Conservation (phyloP, 2,888 invertebrate species). For the Drosophila subsilvestris region DNA sequence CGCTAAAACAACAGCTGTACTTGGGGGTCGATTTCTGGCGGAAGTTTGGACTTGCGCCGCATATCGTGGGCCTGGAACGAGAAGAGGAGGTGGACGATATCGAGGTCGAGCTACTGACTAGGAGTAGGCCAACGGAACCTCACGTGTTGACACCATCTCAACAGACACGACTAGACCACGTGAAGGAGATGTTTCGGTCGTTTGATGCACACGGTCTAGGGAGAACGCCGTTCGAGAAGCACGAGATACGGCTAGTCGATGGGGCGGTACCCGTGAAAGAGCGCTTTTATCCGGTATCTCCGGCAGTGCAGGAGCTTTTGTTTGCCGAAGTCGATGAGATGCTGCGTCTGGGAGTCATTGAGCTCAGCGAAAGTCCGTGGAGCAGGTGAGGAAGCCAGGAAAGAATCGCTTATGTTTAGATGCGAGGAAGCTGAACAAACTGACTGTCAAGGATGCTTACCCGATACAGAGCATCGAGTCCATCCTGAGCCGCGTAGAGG, state of each 20-base stretch:
- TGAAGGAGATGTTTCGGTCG: neutral
- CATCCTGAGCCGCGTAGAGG: neutral
- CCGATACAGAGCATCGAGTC: constrained; percentile 6
- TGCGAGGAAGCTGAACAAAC: constrained; percentile 2
- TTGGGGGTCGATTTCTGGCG: no score
- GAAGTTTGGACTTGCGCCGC: no score
- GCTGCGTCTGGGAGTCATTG: constrained; percentile 3
- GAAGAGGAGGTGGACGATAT: no score
- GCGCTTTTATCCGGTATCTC: constrained; percentile 2
- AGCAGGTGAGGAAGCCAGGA: constrained; percentile 2
- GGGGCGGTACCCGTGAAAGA: no score
- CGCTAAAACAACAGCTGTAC: neutral
- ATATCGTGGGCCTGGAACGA: no score
- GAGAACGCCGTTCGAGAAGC: neutral
- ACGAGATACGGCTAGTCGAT: neutral
- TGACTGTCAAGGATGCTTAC: constrained; percentile 6
- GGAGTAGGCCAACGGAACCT: neutral
- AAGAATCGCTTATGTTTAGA: neutral
- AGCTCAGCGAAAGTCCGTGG: constrained; percentile 1
- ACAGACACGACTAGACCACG: neutral
- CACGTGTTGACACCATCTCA: neutral
- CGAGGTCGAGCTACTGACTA: no score
- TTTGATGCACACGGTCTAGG: constrained; percentile 2
- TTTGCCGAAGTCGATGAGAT: constrained; percentile 10
- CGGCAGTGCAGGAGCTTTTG: constrained; percentile 3